Base-by-base conservation (phyloP, 2,888 invertebrate species). In the Lepeophtheirus nordmannii region DNA sequence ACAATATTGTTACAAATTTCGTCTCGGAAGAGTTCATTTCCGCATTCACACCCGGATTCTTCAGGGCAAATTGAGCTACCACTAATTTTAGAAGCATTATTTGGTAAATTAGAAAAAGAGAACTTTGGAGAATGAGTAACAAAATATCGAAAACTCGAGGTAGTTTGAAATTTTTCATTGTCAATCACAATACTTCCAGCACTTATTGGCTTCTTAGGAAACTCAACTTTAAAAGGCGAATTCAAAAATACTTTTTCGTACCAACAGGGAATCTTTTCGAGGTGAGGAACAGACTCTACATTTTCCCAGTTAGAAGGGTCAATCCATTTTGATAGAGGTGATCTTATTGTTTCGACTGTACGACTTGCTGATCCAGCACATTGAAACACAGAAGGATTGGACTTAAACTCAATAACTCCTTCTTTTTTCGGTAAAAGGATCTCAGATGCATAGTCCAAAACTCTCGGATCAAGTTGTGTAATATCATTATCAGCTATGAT, bases 231-330 rank as follows among this genome's bases (percentile, higher is more conserved):
- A 17, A 46, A 46, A 14, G 53, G 53, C 2, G 53, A 17, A 17
- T 46, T 46, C 8, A 46, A 14, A n/a, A 46, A n/a, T 14, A 17
- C 53, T 46, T 46, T 46, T n/a, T 46, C 53, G 17, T 46, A 46
- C 53, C 53, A 46, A 46, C 53, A 46, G 17, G 53, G 53, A 17
- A 46, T 46, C 30, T 46, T 46, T 17, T 46, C 53, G n/a, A 46
- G 17, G 53, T 46, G 53, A 8, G 53, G 53, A 46, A 46, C n/a
- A 8, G 14, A 5, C 8, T 46, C n/a, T 14, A 17, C 3, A 46
- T 17, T 17, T 8, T 2, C 17, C 53, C 53, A 46, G 53, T 46
- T 46, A 14, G n/a, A 14, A n/a, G 53, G 53, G 17, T 46, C 53
- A 14, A 46, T 14, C 53, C 53, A 46, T 17, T 46, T 46, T 46